Percentiles rank a stretch among this genome's conserved stretches.
Conservation (phyloP, 2,888 invertebrate species). For the Eupithecia insigniata region DNA sequence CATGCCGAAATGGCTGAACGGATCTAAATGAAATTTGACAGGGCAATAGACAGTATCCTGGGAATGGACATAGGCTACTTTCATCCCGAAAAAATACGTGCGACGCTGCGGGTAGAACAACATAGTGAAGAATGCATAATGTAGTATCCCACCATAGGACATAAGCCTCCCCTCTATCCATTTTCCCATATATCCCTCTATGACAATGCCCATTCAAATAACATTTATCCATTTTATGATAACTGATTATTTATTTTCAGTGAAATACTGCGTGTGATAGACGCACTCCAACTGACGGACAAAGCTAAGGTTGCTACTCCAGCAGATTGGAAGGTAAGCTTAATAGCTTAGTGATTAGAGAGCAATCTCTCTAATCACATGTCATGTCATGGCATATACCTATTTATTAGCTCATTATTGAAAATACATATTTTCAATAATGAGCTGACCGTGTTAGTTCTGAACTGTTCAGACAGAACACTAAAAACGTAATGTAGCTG, state of each 20-base stretch:
- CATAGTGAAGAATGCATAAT: not conserved
- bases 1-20: not conserved
- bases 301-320: constrained; percentile 95
- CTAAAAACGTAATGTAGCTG: no score
- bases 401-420: not conserved
- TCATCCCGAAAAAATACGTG: not conserved
- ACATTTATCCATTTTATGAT: not conserved
- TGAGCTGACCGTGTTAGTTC: no score
- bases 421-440: not conserved
- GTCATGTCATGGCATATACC: no score
- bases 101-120: not conserved
- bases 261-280: constrained; percentile 96
- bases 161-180: not conserved
- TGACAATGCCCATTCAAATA: not conserved
- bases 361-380: not conserved
- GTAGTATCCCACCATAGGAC: not conserved
- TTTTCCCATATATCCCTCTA: not conserved
- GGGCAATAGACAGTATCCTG: no score
- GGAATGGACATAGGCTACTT: no score
- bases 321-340: constrained; percentile 92
- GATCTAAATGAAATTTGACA: no score
- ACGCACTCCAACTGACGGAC: constrained; percentile 95
- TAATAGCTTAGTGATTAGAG: no score
- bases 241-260: constrained; percentile 79
- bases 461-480: no score